Percentiles rank a stretch among this genome's conserved stretches.
These are phyloP conservation scores for Galeopsomyia nigrocyanea DNA, from an alignment of 2,888 invertebrate genomes.

Conservation along the genomic window DNA sequence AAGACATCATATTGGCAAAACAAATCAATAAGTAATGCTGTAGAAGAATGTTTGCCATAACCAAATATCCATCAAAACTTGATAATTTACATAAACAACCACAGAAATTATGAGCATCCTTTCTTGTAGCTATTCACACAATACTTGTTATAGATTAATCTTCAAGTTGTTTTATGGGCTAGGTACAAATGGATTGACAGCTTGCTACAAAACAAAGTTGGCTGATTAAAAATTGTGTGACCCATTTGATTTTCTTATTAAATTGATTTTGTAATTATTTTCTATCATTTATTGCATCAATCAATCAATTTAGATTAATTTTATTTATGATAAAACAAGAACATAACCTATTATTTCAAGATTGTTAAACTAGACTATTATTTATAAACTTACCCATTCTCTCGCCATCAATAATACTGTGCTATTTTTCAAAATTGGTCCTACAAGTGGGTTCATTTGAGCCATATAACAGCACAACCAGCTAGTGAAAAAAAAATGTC, in stretches of 20 bases:
- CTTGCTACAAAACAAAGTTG: too few species aligned
- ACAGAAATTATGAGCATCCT: too few species aligned
- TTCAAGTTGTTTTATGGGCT: too few species aligned
- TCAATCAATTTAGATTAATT: background rate
- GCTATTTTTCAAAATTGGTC: conserved; percentile 81
- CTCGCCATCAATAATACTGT: conserved; percentile 83
- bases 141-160: too few species aligned
- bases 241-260: background rate
- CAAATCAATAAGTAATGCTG: too few species aligned
- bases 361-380: background rate
- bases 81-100: too few species aligned
- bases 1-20: too few species aligned
- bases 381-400: conserved; percentile 78
- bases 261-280: background rate
- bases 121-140: too few species aligned
- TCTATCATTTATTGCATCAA: background rate
- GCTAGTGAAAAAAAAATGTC: conserved; percentile 68
- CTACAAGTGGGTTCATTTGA: conserved; percentile 93
- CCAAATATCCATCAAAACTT: too few species aligned
- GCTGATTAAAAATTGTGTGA: too few species aligned
- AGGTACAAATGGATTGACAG: too few species aligned
- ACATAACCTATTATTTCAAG: background rate
- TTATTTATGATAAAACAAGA: background rate
- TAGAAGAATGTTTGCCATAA: too few species aligned
- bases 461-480: conserved; percentile 94